A percentile compares a stretch with the other conserved stretches of the same genome.
Evolutionary conservation across 2,888 invertebrate genomes (phyloP).

Genomic region (Cheilosia impressa): DNA sequence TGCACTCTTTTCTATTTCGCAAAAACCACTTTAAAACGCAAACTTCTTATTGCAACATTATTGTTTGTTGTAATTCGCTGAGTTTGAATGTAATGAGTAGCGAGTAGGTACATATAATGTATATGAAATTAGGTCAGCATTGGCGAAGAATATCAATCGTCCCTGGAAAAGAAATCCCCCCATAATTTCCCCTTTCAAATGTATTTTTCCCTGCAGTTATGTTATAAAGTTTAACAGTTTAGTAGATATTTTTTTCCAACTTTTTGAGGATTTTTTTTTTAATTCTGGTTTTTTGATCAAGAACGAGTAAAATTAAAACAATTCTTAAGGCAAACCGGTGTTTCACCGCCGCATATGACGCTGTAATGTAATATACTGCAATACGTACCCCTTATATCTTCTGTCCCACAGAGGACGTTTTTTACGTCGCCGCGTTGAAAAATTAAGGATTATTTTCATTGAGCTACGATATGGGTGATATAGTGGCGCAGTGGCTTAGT

Average conservation of each 20-base stretch:
- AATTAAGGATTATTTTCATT: too few species aligned
- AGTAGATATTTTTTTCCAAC: background rate
- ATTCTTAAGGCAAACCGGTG: too few species aligned
- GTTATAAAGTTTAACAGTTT: background rate
- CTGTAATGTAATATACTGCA: too few species aligned
- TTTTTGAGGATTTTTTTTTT: background rate
- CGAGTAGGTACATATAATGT: slow-evolving; percentile 5
- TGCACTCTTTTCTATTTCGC: slow-evolving; percentile 18
- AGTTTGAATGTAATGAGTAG: background rate
- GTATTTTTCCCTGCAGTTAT: background rate
- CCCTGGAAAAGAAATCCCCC: slow-evolving; percentile 1
- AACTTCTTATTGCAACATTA: slow-evolving; percentile 37
- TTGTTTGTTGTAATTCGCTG: slow-evolving; percentile 26
- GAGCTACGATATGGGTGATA: too few species aligned
- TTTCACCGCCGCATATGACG: too few species aligned
- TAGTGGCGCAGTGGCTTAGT: too few species aligned
- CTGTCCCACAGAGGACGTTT: too few species aligned
- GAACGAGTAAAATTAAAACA: too few species aligned
- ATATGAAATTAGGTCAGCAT: slow-evolving; percentile 10
- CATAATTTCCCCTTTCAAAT: background rate
- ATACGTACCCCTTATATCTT: too few species aligned
- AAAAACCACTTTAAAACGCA: slow-evolving; percentile 25
- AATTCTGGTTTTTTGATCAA: too few species aligned
- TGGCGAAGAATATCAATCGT: background rate
- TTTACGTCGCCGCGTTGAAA: too few species aligned